Conservation (phyloP, 2,888 invertebrate genomes). For the Stomorhina lunata region DNA sequence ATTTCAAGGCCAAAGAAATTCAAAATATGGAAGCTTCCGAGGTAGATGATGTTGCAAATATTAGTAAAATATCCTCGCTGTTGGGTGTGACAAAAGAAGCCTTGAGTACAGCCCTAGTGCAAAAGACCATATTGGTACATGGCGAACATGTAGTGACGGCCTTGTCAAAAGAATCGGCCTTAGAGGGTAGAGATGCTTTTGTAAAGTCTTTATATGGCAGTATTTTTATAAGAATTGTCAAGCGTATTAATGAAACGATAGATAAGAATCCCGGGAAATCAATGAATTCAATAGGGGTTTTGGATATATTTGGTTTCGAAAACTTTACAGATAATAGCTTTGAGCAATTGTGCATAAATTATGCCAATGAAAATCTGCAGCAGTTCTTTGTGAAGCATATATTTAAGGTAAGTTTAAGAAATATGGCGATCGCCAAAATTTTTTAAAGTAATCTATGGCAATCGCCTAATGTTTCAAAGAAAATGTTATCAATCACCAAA, state of each 20-base stretch:
- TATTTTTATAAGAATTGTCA: slow-evolving; percentile 93
- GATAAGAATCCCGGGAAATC: slow-evolving; percentile 80
- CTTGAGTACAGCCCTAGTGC: slow-evolving; percentile 90
- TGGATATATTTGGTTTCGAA: slow-evolving; percentile 98
- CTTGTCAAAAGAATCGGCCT: slow-evolving; percentile 87
- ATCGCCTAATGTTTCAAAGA: no score
- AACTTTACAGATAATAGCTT: slow-evolving; percentile 95
- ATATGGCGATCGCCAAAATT: no score
- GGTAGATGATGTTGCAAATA: slow-evolving; percentile 86
- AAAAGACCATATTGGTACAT: slow-evolving; percentile 90
- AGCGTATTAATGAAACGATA: slow-evolving; percentile 93
- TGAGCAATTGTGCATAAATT: slow-evolving; percentile 97
- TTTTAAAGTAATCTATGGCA: no score
- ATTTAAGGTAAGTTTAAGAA: slow-evolving; percentile 88
- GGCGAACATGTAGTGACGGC: slow-evolving; percentile 90
- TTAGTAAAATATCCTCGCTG: slow-evolving; percentile 86
- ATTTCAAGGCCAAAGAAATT: slow-evolving; percentile 87
- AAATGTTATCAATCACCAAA: no score
- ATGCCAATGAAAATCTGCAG: slow-evolving; percentile 97
- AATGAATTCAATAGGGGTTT: slow-evolving; percentile 89
- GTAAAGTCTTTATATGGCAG: slow-evolving; percentile 96
- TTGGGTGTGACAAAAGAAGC: slow-evolving; percentile 85
- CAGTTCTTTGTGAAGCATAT: slow-evolving; percentile 98
- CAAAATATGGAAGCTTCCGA: slow-evolving; percentile 94
- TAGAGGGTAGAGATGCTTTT: slow-evolving; percentile 94